Evolutionary conservation across 2,113 vertebrate genomes (phyloP).

Genomic region (Miniopterus natalensis): DNA sequence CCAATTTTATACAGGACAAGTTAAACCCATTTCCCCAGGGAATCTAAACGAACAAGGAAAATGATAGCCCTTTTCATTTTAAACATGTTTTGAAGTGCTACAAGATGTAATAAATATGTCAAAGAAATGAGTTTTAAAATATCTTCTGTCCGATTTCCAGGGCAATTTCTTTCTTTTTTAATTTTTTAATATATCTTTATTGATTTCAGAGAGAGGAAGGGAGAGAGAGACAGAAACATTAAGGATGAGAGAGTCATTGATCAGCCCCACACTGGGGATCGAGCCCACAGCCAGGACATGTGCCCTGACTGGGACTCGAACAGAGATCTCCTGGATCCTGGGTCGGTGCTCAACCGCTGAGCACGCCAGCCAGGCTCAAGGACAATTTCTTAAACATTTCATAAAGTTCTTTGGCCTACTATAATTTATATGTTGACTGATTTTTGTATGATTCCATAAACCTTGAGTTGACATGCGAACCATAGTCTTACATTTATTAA

Average conservation of each 20-base stretch:
- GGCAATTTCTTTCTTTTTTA: not conserved
- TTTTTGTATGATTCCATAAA: not conserved
- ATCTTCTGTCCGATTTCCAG: not conserved
- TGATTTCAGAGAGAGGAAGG: too few species aligned
- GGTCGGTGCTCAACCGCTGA: too few species aligned
- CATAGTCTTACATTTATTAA: not conserved
- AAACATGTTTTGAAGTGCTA: not conserved
- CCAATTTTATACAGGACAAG: not conserved
- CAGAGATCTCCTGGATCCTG: too few species aligned
- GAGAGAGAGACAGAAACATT: too few species aligned
- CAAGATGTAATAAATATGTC: not conserved
- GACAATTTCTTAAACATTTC: not conserved
- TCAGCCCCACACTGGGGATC: too few species aligned
- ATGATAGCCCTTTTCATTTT: not conserved
- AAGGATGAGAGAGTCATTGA: too few species aligned
- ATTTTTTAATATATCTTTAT: too few species aligned
- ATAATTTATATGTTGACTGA: not conserved
- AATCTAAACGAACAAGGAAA: not conserved
- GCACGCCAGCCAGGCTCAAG: too few species aligned
- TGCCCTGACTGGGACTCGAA: too few species aligned
- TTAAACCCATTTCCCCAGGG: not conserved
- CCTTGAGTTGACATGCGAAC: not conserved
- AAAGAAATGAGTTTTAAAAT: slow-evolving; percentile 45
- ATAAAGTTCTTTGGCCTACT: not conserved
- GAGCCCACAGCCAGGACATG: too few species aligned